These are phyloP conservation scores for Drosophila micromelanica DNA, from an alignment of 1,140 invertebrate species.

Conservation along the genomic window DNA sequence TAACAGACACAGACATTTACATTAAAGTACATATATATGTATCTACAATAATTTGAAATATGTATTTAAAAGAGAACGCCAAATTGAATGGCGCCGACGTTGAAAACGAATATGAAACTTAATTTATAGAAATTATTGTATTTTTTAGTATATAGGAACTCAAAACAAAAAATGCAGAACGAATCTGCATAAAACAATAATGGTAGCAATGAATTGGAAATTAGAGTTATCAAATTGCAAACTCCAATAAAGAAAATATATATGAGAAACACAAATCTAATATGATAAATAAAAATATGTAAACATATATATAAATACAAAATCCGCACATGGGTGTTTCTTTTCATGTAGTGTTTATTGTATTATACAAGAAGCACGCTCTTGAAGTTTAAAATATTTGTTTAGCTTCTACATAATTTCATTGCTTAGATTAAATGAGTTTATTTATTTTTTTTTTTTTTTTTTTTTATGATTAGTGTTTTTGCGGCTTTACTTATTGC, in stretches of 20 bases:
- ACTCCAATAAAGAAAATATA: conserved; percentile 3
- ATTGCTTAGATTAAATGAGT: conserved; percentile 41
- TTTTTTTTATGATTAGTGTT: conserved; percentile 20
- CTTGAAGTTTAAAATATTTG: conserved; percentile 42
- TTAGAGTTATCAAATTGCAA: conserved; percentile 56
- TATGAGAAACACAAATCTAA: conserved; percentile 31
- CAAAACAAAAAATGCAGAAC: conserved; percentile 44
- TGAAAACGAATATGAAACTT: conserved; percentile 44
- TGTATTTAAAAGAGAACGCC: conserved; percentile 16
- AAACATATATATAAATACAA: conserved; percentile 42
- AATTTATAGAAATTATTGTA: conserved; percentile 56
- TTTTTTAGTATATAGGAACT: conserved; percentile 57
- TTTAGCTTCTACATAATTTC: conserved; percentile 54
- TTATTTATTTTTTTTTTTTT: conserved; percentile 25
- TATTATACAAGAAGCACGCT: conserved; percentile 20
- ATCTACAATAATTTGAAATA: conserved; percentile 45
- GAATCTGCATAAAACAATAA: conserved; percentile 75
- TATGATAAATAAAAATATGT: conserved; percentile 58
- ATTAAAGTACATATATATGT: conserved; percentile 30
- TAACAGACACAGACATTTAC: conserved; percentile 56
- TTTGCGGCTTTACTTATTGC: conserved; percentile 66
- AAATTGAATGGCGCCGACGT: conserved; percentile 33
- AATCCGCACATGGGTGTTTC: not conserved
- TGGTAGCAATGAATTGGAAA: conserved; percentile 53
- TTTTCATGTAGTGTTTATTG: conserved; percentile 30